Base-by-base conservation (phyloP, 1,140 invertebrate species). In the Rhopalosiphum maidis region DNA sequence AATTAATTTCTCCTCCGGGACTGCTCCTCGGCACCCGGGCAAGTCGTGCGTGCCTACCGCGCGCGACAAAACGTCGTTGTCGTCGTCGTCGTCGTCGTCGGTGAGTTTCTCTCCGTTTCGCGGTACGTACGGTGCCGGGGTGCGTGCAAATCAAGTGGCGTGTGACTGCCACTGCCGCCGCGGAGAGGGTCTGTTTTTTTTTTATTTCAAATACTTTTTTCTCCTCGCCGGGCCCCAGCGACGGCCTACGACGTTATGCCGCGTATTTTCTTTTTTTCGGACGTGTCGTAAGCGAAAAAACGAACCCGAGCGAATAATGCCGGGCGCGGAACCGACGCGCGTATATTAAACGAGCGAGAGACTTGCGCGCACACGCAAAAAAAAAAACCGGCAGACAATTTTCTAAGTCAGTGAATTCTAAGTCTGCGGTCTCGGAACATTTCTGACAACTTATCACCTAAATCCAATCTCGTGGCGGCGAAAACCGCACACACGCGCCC, bases 1-100 rank as follows among this genome's bases (percentile, higher is more conserved):
- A 90, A 90, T 90, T 90, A 90, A 90, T 90, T 90, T 55, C 87
- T 89, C 88, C 48, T 55, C 48, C 48, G 88, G 88, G 88, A 89
- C 30, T 18, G 3, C 21, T 23, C 35, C 41, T 41, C n/a, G 11
- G 48, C 87, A 23, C n/a, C 46, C 48, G 22, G 41, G 22, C 88
- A 90, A 90, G 88, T 90, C 88, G 88, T 90, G 88, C 88, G 88
- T 90, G 54, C 35, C 51, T 15, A 55, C 48, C 48, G 88, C 22
- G 51, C 3, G 51, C 88, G 87, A 54, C 88, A 48, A 88, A 51
- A 37, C 87, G 46, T 46, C 46, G 46, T 46, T 41, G 41, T 41
- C 41, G 41, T 41, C 41, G 48, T 54, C 41, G 41, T 41, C 41
- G 48, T 54, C 87, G 87, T 55, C 21, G 48, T n/a, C 87, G 21